Percentiles rank a stretch among this genome's conserved stretches.
These are phyloP conservation scores for Calycopis cecrops DNA, from an alignment of 1,140 invertebrate genomes.

Conservation along the genomic window DNA sequence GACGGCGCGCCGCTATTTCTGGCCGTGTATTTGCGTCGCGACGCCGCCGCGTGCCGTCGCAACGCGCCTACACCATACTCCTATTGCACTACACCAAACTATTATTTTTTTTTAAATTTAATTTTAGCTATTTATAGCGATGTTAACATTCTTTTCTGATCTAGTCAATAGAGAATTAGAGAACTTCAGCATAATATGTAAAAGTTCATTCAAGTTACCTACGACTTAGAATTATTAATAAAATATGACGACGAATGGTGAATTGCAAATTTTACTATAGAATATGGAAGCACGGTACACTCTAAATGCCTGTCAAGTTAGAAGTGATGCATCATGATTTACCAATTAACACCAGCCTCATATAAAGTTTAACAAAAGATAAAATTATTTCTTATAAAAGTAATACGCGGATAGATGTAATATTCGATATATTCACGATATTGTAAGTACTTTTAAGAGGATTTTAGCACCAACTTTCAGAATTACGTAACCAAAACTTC, in stretches of 20 bases:
- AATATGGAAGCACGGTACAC: conserved; percentile 2
- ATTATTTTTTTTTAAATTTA: conserved; percentile 33
- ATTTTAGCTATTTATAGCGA: too few species aligned
- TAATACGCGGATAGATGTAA: conserved; percentile 24
- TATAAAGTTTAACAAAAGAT: conserved; percentile 2
- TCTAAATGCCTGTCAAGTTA: conserved; percentile 1
- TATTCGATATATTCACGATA: conserved; percentile 26
- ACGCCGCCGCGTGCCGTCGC: conserved; percentile 39
- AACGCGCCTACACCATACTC: conserved; percentile 28
- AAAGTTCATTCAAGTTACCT: not conserved
- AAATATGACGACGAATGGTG: not conserved
- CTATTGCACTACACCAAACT: conserved; percentile 39
- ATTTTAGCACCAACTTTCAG: conserved; percentile 36
- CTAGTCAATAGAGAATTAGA: not conserved
- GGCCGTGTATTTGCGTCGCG: conserved; percentile 56
- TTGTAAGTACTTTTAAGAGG: conserved; percentile 28
- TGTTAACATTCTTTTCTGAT: too few species aligned
- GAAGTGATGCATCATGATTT: not conserved
- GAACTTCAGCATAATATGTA: not conserved
- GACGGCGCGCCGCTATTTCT: conserved; percentile 60
- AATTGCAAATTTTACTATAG: not conserved
- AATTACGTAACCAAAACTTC: conserved; percentile 26
- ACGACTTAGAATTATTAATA: too few species aligned
- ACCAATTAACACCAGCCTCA: conserved; percentile 3
- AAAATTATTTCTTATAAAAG: conserved; percentile 7